Evolutionary conservation across 2,888 invertebrate species (phyloP).

Genomic region (Dexiosoma caninum): DNA sequence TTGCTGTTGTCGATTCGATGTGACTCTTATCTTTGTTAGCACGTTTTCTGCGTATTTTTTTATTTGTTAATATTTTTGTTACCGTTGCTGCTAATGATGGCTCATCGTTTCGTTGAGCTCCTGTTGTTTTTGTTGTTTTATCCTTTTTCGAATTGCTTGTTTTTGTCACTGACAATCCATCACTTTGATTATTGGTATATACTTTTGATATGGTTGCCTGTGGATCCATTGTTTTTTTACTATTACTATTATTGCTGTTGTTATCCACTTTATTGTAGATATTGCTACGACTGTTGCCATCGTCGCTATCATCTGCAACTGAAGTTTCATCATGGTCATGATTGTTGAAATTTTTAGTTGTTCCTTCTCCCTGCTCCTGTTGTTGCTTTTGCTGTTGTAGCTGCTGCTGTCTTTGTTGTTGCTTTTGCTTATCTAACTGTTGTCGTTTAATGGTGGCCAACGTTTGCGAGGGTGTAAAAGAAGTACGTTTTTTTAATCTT

Average conservation of each 20-base stretch:
- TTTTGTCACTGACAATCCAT: constrained; percentile 70
- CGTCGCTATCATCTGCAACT: constrained; percentile 43
- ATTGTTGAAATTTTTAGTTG: constrained; percentile 46
- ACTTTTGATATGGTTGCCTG: constrained; percentile 63
- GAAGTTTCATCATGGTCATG: constrained; percentile 44
- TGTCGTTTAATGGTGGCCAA: constrained; percentile 73
- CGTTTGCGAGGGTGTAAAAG: constrained; percentile 76
- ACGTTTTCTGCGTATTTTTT: constrained; percentile 70
- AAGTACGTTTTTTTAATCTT: constrained; percentile 74
- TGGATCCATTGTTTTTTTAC: constrained; percentile 56
- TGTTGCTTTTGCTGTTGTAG: constrained; percentile 29
- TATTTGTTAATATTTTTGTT: constrained; percentile 57
- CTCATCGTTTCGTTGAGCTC: constrained; percentile 47
- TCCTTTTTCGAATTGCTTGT: constrained; percentile 42
- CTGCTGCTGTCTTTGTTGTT: constrained; percentile 62
- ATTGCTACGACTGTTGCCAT: neutral
- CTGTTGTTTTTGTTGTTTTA: constrained; percentile 48
- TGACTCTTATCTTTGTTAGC: constrained; percentile 60
- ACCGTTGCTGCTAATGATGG: constrained; percentile 18
- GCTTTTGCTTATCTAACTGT: constrained; percentile 67
- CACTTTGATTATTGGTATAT: constrained; percentile 74
- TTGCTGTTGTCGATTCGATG: constrained; percentile 45
- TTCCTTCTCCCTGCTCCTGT: constrained; percentile 19
- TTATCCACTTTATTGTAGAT: constrained; percentile 20
- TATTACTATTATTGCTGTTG: constrained; percentile 54